Conservation (phyloP, 1,140 invertebrate genomes). For the Aphidius gifuensis region DNA sequence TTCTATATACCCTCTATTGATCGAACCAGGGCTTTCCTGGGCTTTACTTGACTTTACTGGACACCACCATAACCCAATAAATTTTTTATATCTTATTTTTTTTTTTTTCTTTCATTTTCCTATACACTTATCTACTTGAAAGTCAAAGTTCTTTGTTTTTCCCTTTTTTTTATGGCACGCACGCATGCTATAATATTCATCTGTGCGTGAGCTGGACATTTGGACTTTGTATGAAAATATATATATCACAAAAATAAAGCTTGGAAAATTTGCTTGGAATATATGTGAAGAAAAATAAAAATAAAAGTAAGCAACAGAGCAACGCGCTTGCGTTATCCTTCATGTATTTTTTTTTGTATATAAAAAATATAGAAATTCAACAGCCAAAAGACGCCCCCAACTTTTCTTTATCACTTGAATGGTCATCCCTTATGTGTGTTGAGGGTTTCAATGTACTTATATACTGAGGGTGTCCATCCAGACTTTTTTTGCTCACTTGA, state of each 20-base stretch:
- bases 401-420: slow-evolving; percentile 18
- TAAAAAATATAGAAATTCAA: slow-evolving; percentile 16
- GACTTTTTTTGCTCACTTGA: no score
- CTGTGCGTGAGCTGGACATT: not conserved
- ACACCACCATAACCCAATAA: slow-evolving; percentile 33
- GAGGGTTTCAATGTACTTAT: slow-evolving; percentile 6
- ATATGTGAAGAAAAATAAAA: slow-evolving; percentile 29
- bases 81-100: slow-evolving; percentile 25
- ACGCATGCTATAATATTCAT: slow-evolving; percentile 1
- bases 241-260: not conserved
- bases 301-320: slow-evolving; percentile 17
- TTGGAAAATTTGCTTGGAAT: not conserved
- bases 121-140: not conserved
- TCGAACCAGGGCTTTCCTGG: slow-evolving; percentile 42
- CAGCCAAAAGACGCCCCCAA: slow-evolving; percentile 40
- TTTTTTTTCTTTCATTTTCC: slow-evolving; percentile 13
- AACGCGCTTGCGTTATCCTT: slow-evolving; percentile 12
- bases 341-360: not conserved
- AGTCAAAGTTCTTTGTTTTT: no score
- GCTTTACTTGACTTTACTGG: slow-evolving; percentile 46
- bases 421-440: slow-evolving; percentile 32
- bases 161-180: not conserved
- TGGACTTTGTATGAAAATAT: not conserved
- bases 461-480: no score
- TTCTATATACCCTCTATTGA: slow-evolving; percentile 42